A percentile compares a stretch with the other conserved stretches of the same genome.
Conservation (phyloP, 2,797 vertebrate species). For the Macroramphosus scolopax region DNA sequence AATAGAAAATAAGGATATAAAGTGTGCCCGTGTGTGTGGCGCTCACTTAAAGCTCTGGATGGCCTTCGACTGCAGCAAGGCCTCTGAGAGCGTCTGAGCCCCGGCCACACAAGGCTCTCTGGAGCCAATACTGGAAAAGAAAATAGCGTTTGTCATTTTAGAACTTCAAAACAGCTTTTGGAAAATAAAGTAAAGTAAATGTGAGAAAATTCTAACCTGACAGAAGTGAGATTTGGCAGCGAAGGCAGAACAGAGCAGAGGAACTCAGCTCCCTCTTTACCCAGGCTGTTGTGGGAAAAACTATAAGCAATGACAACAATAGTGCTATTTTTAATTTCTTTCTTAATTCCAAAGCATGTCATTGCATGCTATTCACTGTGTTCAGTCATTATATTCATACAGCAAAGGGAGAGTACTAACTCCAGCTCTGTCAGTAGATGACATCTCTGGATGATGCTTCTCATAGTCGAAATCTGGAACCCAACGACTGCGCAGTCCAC, state of each 20-base stretch:
- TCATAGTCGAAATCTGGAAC: slow-evolving; percentile 33
- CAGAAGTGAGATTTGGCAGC: slow-evolving; percentile 74
- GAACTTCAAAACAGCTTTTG: not conserved
- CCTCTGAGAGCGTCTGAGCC: slow-evolving; percentile 35
- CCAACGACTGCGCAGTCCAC: slow-evolving; percentile 61
- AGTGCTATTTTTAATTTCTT: no score
- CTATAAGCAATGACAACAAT: slow-evolving; percentile 61
- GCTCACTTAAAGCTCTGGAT: slow-evolving; percentile 50
- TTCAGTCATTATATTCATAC: not conserved
- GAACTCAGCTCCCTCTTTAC: slow-evolving; percentile 56
- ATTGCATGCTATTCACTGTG: no score
- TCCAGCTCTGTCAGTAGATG: slow-evolving; percentile 75
- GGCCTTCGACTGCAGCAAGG: slow-evolving; percentile 20
- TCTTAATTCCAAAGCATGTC: no score
- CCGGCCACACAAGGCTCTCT: slow-evolving; percentile 24
- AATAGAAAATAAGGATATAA: no score
- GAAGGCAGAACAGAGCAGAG: slow-evolving; percentile 67
- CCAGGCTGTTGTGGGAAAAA: slow-evolving; percentile 76
- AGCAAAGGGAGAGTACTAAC: slow-evolving; percentile 64
- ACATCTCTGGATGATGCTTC: slow-evolving; percentile 59
- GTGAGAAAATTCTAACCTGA: slow-evolving; percentile 71
- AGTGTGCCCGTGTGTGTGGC: not conserved
- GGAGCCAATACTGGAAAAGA: slow-evolving; percentile 40
- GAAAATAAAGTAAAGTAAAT: no score
- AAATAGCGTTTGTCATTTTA: not conserved